A percentile compares a stretch with the other conserved stretches of the same genome.
phyloP scores from a whole-genome alignment of 2,113 vertebrate species.

The Petrocephalus microphthalmus region DNA sequence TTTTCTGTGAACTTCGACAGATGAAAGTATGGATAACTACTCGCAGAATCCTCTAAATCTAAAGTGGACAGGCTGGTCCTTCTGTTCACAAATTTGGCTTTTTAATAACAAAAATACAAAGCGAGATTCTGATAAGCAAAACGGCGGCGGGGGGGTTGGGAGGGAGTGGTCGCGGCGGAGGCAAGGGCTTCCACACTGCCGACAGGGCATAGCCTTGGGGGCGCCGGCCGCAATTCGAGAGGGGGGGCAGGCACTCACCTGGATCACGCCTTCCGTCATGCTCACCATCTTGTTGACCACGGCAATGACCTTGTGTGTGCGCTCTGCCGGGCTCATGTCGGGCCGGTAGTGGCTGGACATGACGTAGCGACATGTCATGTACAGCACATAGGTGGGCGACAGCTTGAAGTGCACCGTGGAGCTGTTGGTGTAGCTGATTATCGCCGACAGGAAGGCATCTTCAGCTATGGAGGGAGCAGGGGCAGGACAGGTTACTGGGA shows the following conservation, averaged over 20 bases:
- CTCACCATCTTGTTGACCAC: conserved; percentile 99
- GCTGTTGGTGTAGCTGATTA: conserved; percentile 98
- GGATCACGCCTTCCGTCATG: conserved; percentile 99
- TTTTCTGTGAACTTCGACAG: not conserved
- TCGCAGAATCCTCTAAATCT: not conserved
- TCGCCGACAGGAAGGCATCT: conserved; percentile 90
- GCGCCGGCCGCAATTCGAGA: not conserved
- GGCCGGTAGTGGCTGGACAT: conserved; percentile 82
- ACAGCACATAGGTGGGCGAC: conserved; percentile 88
- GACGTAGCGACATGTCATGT: conserved; percentile 93
- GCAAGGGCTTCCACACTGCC: not conserved
- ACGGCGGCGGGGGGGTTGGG: not conserved
- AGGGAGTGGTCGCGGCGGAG: not conserved
- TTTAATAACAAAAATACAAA: conserved; percentile 3
- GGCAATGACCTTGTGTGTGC: conserved; percentile 93
- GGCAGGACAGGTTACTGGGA: not conserved
- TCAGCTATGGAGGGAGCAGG: conserved; percentile 67
- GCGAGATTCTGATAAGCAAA: not conserved
- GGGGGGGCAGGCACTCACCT: conserved; percentile 71
- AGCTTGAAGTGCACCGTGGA: conserved; percentile 97
- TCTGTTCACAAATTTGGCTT: conserved; percentile 3
- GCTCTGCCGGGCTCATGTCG: conserved; percentile 79
- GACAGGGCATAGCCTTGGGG: not conserved
- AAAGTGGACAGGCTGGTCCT: not conserved
- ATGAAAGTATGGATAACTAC: not conserved